phyloP scores from a whole-genome alignment of 1,140 invertebrate species.

The Sminthurides bifidus region DNA sequence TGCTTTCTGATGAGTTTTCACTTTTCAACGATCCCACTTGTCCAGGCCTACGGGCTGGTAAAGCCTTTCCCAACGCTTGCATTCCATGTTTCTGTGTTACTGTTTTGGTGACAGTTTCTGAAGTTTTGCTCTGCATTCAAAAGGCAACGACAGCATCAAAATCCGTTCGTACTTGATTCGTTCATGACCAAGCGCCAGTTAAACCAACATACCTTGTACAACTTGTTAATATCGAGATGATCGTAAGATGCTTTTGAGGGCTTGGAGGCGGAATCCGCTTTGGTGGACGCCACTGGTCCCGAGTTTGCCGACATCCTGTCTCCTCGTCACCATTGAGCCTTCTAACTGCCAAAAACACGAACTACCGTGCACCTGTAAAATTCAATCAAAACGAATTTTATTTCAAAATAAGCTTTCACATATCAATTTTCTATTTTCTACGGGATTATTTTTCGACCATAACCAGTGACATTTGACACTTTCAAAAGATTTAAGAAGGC shows the following conservation, averaged over 20 bases:
- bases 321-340: constrained; percentile 29
- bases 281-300: constrained; percentile 28
- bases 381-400: not conserved
- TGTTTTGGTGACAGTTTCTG: constrained; percentile 26
- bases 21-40: constrained; percentile 11
- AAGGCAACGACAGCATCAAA: not conserved
- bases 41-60: constrained; percentile 25
- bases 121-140: constrained; percentile 21
- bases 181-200: not conserved
- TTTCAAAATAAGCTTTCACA: not conserved
- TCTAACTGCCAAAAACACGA: constrained; percentile 14
- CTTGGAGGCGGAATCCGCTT: constrained; percentile 25
- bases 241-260: constrained; percentile 26
- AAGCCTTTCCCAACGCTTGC: constrained; percentile 30
- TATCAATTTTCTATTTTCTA: not conserved
- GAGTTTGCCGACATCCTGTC: constrained; percentile 31
- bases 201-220: constrained; percentile 23
- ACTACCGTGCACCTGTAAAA: constrained; percentile 19
- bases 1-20: constrained; percentile 8
- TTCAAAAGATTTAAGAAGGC: not conserved
- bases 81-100: constrained; percentile 31
- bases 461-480: not conserved
- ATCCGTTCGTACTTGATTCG: not conserved
- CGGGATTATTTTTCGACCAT: not conserved
- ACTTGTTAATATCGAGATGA: constrained; percentile 30